These are phyloP conservation scores for Drosophila crucigera DNA, from an alignment of 2,888 invertebrate genomes.

Conservation along the genomic window DNA sequence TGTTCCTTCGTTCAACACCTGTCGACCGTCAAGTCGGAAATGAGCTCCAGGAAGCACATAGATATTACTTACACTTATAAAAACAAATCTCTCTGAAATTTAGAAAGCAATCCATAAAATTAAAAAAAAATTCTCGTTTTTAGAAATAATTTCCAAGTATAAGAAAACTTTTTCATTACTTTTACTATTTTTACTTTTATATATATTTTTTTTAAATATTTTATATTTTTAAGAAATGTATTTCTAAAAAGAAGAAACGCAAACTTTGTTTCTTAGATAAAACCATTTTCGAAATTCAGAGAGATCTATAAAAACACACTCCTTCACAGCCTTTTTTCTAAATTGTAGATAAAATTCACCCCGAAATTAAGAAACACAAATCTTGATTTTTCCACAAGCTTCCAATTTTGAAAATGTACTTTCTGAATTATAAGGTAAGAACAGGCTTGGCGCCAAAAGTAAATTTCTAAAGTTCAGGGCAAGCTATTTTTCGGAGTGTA, in stretches of 20 bases:
- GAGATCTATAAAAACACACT: not conserved
- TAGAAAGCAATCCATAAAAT: not conserved
- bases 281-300: not conserved
- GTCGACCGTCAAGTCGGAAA: conserved; percentile 52
- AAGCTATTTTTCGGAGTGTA: not conserved
- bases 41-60: conserved; percentile 21
- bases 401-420: not conserved
- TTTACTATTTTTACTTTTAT: too few species aligned
- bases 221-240: not conserved
- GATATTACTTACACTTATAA: conserved; percentile 3
- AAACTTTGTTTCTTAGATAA: not conserved
- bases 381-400: not conserved
- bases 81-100: not conserved
- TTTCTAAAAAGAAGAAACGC: not conserved
- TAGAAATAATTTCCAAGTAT: not conserved
- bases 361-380: not conserved
- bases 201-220: not conserved
- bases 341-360: not conserved
- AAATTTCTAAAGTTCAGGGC: not conserved
- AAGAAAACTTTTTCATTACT: not conserved
- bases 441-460: not conserved
- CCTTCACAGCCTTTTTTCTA: not conserved
- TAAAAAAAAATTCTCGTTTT: not conserved
- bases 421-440: not conserved
- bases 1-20: conserved; percentile 62